phyloP scores from a whole-genome alignment of 2,888 invertebrate genomes.

The Erebia palarica region DNA sequence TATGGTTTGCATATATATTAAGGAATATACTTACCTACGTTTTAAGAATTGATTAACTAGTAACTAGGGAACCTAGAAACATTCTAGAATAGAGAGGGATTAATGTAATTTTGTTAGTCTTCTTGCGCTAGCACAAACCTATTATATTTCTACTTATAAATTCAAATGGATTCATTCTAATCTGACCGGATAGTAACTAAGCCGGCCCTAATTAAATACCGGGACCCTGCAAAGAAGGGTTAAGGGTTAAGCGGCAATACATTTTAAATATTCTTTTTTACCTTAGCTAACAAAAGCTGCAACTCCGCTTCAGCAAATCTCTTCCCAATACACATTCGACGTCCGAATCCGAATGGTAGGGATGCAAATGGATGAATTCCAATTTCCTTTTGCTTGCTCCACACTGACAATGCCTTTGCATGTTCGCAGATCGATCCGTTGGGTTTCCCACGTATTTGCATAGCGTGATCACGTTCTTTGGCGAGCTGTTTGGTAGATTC shows the following conservation, averaged over 20 bases:
- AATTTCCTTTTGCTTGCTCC: slow-evolving; percentile 76
- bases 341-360: slow-evolving; percentile 89
- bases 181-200: background rate
- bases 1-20: no score
- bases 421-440: slow-evolving; percentile 36
- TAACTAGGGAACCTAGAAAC: no score
- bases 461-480: slow-evolving; percentile 7
- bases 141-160: background rate
- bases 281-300: slow-evolving; percentile 88
- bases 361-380: slow-evolving; percentile 88
- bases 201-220: background rate
- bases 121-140: background rate
- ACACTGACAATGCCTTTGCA: slow-evolving; percentile 48
- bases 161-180: background rate
- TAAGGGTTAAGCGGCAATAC: background rate
- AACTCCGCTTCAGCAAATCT: slow-evolving; percentile 92
- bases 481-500: background rate
- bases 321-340: slow-evolving; percentile 89
- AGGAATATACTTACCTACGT: no score
- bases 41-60: no score
- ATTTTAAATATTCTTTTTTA: slow-evolving; percentile 47
- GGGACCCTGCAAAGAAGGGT: background rate
- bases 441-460: slow-evolving; percentile 23
- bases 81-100: no score
- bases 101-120: no score